phyloP scores from a whole-genome alignment of 2,797 vertebrate species.

The Acanthis flammea region DNA sequence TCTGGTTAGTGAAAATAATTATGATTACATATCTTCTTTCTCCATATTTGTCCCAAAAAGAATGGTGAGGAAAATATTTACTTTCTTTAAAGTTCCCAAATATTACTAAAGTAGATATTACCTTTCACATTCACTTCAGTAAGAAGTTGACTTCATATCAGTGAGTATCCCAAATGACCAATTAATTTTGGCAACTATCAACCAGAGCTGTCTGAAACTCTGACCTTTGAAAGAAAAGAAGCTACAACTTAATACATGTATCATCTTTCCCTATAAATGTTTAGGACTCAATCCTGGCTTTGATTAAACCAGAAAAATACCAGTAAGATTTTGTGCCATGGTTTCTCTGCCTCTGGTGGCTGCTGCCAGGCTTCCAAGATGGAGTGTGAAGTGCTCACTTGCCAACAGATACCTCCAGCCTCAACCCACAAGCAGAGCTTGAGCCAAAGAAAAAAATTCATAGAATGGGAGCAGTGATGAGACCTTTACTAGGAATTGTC shows the following conservation, averaged over 20 bases:
- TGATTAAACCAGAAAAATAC: background rate
- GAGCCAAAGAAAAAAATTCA: background rate
- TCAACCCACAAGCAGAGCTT: background rate
- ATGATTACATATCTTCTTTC: background rate
- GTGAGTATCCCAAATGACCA: background rate
- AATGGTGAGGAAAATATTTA: background rate
- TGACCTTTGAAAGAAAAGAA: background rate
- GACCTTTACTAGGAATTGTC: background rate
- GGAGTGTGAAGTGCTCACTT: fast-evolving
- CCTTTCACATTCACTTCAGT: background rate
- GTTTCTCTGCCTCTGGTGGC: background rate
- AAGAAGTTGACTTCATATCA: background rate
- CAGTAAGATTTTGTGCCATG: background rate
- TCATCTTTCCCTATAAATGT: background rate
- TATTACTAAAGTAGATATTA: background rate
- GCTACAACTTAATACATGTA: background rate
- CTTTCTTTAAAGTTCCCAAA: background rate
- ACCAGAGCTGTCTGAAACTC: background rate
- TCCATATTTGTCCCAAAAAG: background rate
- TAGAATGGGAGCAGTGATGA: background rate
- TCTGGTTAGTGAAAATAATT: background rate
- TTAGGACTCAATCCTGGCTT: background rate
- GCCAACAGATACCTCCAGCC: background rate
- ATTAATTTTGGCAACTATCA: background rate
- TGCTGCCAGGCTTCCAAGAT: background rate